These are phyloP conservation scores for Melikaiella ostensackeni DNA, from an alignment of 2,888 invertebrate species.

Conservation along the genomic window DNA sequence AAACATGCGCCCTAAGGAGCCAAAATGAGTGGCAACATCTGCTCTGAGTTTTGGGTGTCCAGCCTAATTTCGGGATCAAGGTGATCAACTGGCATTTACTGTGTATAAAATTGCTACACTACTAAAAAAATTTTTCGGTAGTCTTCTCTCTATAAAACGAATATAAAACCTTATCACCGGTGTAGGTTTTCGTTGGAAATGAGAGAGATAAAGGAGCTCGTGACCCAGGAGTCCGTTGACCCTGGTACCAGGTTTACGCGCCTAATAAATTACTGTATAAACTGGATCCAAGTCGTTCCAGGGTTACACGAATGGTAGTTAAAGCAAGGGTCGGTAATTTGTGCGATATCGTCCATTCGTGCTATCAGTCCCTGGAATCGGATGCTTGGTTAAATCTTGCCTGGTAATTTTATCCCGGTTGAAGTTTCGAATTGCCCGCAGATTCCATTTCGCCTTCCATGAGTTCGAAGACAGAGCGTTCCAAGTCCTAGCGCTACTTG, in stretches of 20 bases:
- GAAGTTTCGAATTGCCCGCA: constrained; percentile 64
- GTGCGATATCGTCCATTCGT: constrained; percentile 69
- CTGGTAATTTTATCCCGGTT: constrained; percentile 69
- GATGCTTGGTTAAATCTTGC: constrained; percentile 65
- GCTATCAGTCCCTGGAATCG: constrained; percentile 68
- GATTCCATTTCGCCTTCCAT: constrained; percentile 60
- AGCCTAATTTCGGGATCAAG: too few relatives aligned
- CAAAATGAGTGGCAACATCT: too few relatives aligned
- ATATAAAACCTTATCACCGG: constrained; percentile 17
- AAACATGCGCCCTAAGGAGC: too few relatives aligned
- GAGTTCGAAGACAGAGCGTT: constrained; percentile 39
- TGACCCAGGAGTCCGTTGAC: constrained; percentile 62
- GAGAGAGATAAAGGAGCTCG: constrained; percentile 55
- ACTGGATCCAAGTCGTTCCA: constrained; percentile 65
- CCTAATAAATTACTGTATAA: constrained; percentile 71
- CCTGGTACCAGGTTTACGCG: constrained; percentile 63
- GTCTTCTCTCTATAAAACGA: constrained; percentile 19
- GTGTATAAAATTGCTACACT: not conserved
- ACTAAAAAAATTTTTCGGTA: constrained; percentile 25
- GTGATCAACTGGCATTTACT: too few relatives aligned
- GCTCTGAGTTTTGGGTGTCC: too few relatives aligned
- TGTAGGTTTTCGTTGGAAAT: constrained; percentile 35
- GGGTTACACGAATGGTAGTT: constrained; percentile 65
- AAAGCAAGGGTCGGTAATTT: constrained; percentile 66
- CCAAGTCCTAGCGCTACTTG: constrained; percentile 35